Base-by-base conservation (phyloP, 35 echinoderm and acorn worm genomes). In the Hemicentrotus pulcherrimus region DNA sequence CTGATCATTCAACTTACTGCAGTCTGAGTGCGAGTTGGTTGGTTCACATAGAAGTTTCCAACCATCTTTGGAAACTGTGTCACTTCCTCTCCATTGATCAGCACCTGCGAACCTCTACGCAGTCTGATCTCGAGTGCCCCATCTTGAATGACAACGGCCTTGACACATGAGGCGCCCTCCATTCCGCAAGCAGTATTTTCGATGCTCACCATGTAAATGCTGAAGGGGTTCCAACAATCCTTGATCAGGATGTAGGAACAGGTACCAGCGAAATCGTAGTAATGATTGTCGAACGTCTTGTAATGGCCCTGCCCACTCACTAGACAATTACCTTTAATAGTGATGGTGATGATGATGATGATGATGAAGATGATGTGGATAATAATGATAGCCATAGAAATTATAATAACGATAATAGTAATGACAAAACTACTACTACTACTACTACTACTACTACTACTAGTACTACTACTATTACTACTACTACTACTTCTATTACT, bases 241-340 rank as follows among this genome's bases (percentile, higher is more conserved):
- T 96, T 96, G 35, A 97, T 22, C 19, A 99, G 88, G 8, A 94
- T 90, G 47, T 99, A 99, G 0, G 95, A 47, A 45, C 98, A 99
- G 1, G 90, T 94, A 30, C 98, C 98, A 85, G 94, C 92, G 90
- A 96, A 99, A 87, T 95, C 94, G 32, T 96, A 99, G 14, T 88
- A 52, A 24, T 94, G 96, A 32, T 90, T 94, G 86, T 99, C 96
- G 71, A 97, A 99, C 12, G 98, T 99, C 32, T 31, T 86, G 94
- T 95, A 99, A 91, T 99, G 98, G 16, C 96, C 95, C 50, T 99
- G 95, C 5, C 98, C 98, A 86, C 94, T 88, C 33, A 95, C 95
- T n/a, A 61, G 59, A 45, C 98, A 99, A 46, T 91, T 89, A 50
- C 91, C 98, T 99, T 89, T 16, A 90, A 90, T 86, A 35, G 14